These are phyloP conservation scores for Chlorocebus sabaeus DNA, from an alignment of 2,113 vertebrate species.

Conservation along the genomic window DNA sequence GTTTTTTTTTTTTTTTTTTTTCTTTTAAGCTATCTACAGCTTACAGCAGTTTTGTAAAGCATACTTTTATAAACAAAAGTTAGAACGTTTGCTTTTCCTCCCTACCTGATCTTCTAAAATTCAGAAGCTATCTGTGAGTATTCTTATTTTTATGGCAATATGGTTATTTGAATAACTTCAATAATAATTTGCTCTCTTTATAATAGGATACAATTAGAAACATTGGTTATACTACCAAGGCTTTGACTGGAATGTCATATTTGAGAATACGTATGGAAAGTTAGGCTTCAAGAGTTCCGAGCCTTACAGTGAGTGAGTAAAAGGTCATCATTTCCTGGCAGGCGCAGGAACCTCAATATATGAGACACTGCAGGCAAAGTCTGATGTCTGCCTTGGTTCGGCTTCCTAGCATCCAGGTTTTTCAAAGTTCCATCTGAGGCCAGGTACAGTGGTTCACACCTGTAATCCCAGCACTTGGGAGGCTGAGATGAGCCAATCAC, in stretches of 20 bases:
- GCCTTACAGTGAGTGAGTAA: not conserved
- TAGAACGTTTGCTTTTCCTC: not conserved
- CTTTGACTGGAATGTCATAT: not conserved
- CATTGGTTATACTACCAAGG: not conserved
- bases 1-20: not conserved
- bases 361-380: not conserved
- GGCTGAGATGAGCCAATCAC: too few species aligned
- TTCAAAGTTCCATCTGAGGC: not conserved
- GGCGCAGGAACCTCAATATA: not conserved
- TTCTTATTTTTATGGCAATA: not conserved
- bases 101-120: not conserved
- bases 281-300: not conserved
- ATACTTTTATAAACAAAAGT: not conserved
- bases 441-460: too few species aligned
- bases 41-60: not conserved
- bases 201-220: not conserved
- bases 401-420: not conserved
- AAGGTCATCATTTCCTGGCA: not conserved
- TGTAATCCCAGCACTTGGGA: too few species aligned
- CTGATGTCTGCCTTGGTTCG: not conserved
- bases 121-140: not conserved
- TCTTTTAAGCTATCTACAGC: not conserved
- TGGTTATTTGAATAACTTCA: not conserved
- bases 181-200: not conserved
- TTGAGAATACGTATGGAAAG: not conserved